Evolutionary conservation across 2,113 vertebrate genomes (phyloP).

Genomic region (Malurus cyaneus): DNA sequence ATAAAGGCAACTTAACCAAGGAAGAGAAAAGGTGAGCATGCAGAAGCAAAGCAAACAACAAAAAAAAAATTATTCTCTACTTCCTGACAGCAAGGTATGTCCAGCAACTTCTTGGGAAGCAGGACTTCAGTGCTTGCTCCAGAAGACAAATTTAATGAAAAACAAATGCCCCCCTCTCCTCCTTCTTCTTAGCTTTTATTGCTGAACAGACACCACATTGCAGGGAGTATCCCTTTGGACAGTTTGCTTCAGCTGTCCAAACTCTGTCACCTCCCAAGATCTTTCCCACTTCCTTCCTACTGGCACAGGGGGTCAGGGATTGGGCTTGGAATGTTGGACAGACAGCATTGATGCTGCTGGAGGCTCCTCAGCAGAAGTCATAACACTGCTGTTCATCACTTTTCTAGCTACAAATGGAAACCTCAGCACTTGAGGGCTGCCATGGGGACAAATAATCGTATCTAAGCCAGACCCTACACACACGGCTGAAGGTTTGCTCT

Average conservation of each 20-base stretch:
- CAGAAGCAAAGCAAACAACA: not conserved
- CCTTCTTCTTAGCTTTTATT: not conserved
- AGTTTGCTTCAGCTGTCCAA: not conserved
- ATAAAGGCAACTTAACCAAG: not conserved
- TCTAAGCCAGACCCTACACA: not conserved
- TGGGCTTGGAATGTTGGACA: not conserved
- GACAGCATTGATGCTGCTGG: not conserved
- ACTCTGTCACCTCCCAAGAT: too few species aligned
- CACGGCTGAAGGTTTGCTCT: not conserved
- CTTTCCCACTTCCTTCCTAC: not conserved
- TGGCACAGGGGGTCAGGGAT: not conserved
- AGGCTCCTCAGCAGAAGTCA: not conserved
- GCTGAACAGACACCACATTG: not conserved
- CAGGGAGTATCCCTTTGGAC: not conserved
- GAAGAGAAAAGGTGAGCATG: not conserved
- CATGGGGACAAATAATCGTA: not conserved
- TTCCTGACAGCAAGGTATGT: not conserved
- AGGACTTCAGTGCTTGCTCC: not conserved
- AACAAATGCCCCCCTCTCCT: accelerated
- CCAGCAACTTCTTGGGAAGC: not conserved
- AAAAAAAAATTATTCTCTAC: not conserved
- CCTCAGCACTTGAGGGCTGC: not conserved
- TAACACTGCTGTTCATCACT: not conserved
- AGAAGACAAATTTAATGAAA: not conserved
- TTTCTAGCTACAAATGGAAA: not conserved